Percentiles rank a stretch among this genome's conserved stretches.
These are phyloP conservation scores for Bovichtus diacanthus DNA, from an alignment of 2,797 vertebrate species.

Conservation along the genomic window DNA sequence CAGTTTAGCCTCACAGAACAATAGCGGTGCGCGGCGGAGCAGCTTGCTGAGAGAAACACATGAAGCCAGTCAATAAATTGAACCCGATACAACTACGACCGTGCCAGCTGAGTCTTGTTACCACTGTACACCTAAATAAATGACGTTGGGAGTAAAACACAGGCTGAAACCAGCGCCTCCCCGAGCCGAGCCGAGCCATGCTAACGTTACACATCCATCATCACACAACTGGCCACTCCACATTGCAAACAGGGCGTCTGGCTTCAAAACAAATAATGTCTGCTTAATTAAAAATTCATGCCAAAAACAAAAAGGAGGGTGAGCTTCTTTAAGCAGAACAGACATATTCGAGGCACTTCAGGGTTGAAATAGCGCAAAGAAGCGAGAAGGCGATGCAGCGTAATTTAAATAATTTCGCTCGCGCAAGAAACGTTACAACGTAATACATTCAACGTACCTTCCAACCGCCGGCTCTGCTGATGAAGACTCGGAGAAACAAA, in stretches of 20 bases:
- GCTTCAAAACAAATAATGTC: slow-evolving; percentile 8
- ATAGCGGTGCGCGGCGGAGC: slow-evolving; percentile 32
- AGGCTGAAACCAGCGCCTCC: slow-evolving; percentile 40
- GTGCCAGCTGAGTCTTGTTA: background rate
- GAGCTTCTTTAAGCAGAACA: rapidly evolving
- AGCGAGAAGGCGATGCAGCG: background rate
- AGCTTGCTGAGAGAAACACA: slow-evolving; percentile 7
- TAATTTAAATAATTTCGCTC: slow-evolving; percentile 10
- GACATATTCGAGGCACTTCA: rapidly evolving
- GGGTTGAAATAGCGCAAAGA: background rate
- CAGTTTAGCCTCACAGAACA: slow-evolving; percentile 59
- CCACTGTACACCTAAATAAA: background rate
- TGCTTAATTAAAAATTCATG: background rate
- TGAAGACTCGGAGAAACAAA: slow-evolving; percentile 9
- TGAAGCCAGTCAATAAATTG: slow-evolving; percentile 15
- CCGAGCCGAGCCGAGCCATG: slow-evolving; percentile 16
- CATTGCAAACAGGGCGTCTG: slow-evolving; percentile 24
- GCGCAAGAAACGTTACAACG: slow-evolving; percentile 5
- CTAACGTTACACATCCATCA: slow-evolving; percentile 59
- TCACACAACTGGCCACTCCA: slow-evolving; percentile 6
- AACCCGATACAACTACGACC: background rate
- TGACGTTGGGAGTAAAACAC: background rate
- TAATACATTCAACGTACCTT: slow-evolving; percentile 54
- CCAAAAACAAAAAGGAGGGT: rapidly evolving
- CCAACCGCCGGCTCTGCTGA: slow-evolving; percentile 25